Base-by-base conservation (phyloP, 2,797 vertebrate genomes). In the Lacerta bilineata region DNA sequence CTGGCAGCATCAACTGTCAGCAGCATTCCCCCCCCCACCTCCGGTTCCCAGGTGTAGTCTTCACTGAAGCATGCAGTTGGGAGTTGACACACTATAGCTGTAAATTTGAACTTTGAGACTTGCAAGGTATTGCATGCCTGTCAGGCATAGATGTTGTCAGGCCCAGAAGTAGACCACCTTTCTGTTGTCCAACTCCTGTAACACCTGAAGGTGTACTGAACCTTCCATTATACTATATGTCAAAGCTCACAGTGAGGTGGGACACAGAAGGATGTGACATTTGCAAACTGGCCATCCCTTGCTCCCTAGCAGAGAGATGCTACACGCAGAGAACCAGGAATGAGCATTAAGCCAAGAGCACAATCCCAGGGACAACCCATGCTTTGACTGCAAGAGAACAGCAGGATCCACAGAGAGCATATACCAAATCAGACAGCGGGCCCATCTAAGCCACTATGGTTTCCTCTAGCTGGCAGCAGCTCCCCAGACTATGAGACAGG, bases 201-300 rank as follows among this genome's bases (percentile, higher is more conserved):
- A 80, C 89, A 91, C 91, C 91, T 93, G 86, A 92, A 91, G 93
- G 88, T 84, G 79, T 81, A 8, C 75, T 77, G 83, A 91, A 89
- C 94, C 84, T 89, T 95, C 94, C 87, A 46, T 25, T 43, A 72
- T 76, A 89, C 76, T 91, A 84, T 89, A 85, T 90, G 84, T 94
- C 96, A 93, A 95, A 94, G 94, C 87, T 87, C 82, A 0, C 9
- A 72, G 92, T 90, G 95, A 93, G 92, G 18, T 8, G 7, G 23
- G 95, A 95, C 90, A 89, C 89, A 5, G 79, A 91, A 92, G 93
- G 93, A 91, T 92, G 25, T 94, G 94, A 92, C 94, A 88, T 96
- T 95, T 95, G 93, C 90, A 15, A 93, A 88, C 91, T 86, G 94
- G 89, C 90, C 92, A 92, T 87, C 76, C 84, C 90, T 91, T 90